Evolutionary conservation across 2,797 vertebrate genomes (phyloP).

Genomic region (Pseudochirops corinnae): DNA sequence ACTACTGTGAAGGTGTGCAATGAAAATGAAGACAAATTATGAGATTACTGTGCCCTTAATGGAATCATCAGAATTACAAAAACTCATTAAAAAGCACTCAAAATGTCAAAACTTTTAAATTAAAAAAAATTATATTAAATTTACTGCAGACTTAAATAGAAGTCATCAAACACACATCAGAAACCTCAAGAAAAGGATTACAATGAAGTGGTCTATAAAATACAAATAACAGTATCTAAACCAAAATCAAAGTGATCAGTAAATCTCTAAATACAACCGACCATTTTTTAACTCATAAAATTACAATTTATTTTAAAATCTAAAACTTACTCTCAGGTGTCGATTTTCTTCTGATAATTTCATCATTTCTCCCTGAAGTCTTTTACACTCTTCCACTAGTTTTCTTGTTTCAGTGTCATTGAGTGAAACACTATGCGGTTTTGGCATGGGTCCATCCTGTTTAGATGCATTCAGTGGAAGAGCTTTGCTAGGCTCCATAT

Average conservation of each 20-base stretch:
- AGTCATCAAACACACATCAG: background rate
- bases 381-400: slow-evolving; percentile 95
- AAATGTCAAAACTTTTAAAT: background rate
- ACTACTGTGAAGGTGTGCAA: background rate
- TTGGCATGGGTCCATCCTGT: slow-evolving; percentile 88
- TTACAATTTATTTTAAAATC: background rate
- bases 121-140: background rate
- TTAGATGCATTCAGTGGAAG: slow-evolving; percentile 90
- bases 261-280: background rate
- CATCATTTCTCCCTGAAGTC: slow-evolving; percentile 92
- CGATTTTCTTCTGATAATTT: slow-evolving; percentile 95
- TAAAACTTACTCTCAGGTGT: slow-evolving; percentile 92
- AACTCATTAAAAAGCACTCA: background rate
- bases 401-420: slow-evolving; percentile 94
- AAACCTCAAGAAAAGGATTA: background rate
- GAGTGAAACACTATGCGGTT: slow-evolving; percentile 86
- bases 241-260: background rate
- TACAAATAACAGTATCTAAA: background rate
- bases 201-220: background rate
- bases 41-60: background rate
- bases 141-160: background rate
- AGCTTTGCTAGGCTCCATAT: slow-evolving; percentile 90
- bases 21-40: background rate
- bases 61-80: background rate
- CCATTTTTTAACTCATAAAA: background rate